Base-by-base conservation (phyloP, 2,797 vertebrate species). In the Bufotes viridis region DNA sequence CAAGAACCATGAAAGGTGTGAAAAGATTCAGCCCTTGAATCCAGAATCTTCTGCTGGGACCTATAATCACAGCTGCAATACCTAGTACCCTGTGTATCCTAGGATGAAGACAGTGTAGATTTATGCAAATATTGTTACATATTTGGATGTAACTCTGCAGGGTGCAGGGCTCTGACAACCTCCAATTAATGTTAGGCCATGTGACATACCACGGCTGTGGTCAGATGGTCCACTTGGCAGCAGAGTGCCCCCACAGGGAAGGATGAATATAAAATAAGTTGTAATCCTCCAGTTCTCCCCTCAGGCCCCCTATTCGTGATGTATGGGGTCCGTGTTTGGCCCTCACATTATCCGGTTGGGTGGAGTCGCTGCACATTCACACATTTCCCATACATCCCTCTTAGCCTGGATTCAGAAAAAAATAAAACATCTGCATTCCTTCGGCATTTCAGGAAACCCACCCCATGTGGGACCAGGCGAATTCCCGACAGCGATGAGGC, bases 401-500 rank as follows among this genome's bases (percentile, higher is more conserved):
- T 26, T 26, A 49, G 15, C 24, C 67, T 74, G 53, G 57, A 13
- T 24, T 1, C 24, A 51, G 58, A 58, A 60, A 29, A 75, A 42
- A 70, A 80, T 55, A 87, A 78, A 80, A 86, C 57, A 70, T 7
- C 61, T 18, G 24, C 83, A 85, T 72, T 87, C 86, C 86, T 82
- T 42, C 72, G 10, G 24, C 57, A 22, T 24, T 49, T 60, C 80
- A 87, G 86, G 86, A 87, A 82, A 80, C 85, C 69, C 70, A 22
- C 78, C 86, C 67, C 55, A 42, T n/a, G 70, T 53, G 67, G 7
- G 69, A 61, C 65, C 60, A 24, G 1, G 24, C 5, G 53, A 49
- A 53, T 82, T 87, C 86, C 80, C 86, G 58, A 29, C 80, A 67
- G 65, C 29, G 79, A 80, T 87, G 86, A 87, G 70, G 69, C 86